phyloP scores from a whole-genome alignment of 2,113 vertebrate species.

The Equus quagga region DNA sequence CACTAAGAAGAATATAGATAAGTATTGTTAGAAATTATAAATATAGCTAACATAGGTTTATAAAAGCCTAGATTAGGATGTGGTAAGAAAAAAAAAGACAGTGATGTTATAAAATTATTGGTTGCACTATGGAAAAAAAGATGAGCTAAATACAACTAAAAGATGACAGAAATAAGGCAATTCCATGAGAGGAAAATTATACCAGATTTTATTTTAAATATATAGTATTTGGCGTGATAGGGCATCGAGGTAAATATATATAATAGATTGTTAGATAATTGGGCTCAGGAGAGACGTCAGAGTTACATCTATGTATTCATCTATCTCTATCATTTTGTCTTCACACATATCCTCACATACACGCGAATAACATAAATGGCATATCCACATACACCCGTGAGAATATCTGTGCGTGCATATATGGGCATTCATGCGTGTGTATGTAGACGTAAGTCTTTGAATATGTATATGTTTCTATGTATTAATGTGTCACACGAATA shows the following conservation, averaged over 20 bases:
- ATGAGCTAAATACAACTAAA: background rate
- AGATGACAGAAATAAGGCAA: background rate
- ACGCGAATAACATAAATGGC: background rate
- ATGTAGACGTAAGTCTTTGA: background rate
- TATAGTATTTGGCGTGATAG: background rate
- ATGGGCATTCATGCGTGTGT: background rate
- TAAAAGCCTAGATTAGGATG: background rate
- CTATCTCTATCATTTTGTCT: background rate
- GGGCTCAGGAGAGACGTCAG: background rate
- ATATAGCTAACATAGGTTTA: background rate
- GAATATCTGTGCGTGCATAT: background rate
- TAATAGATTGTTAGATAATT: background rate
- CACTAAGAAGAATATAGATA: background rate
- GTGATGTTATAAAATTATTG: background rate
- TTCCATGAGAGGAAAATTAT: background rate
- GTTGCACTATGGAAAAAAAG: background rate
- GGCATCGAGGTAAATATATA: background rate
- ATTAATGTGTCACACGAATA: background rate
- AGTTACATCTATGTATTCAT: background rate
- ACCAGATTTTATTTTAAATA: background rate
- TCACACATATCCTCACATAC: background rate
- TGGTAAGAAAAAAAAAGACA: background rate
- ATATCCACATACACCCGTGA: background rate
- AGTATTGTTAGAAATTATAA: slow-evolving; percentile 16
- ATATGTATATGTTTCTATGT: background rate